These are phyloP conservation scores for Tetrax tetrax DNA, from an alignment of 2,113 vertebrate species.

Conservation along the genomic window DNA sequence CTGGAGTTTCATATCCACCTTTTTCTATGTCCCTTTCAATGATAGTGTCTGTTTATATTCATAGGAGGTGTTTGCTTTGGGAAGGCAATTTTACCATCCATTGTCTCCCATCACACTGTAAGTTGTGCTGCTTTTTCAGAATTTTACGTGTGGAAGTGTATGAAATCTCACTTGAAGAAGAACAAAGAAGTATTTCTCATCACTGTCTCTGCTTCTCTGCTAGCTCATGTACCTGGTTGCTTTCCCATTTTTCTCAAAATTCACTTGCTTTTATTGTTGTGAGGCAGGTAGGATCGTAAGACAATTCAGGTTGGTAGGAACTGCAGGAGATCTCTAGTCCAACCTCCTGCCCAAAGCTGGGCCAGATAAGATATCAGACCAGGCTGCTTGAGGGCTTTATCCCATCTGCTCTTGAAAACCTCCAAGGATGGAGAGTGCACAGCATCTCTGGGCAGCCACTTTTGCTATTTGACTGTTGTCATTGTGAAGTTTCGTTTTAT, in stretches of 20 bases:
- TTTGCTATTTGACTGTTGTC: background rate
- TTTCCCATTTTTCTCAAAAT: background rate
- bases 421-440: background rate
- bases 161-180: background rate
- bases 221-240: background rate
- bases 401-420: background rate
- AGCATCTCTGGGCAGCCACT: background rate
- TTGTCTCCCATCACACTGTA: background rate
- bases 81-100: background rate
- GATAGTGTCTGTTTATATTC: background rate
- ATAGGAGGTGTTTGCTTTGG: background rate
- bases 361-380: background rate
- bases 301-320: background rate
- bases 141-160: background rate
- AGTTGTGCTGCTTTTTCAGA: background rate
- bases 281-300: background rate
- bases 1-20: background rate
- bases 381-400: background rate
- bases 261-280: background rate
- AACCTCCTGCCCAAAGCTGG: background rate
- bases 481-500: background rate
- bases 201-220: background rate
- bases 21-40: background rate
- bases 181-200: background rate
- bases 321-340: background rate